phyloP scores from a whole-genome alignment of 1,140 invertebrate genomes.

The Heliothis virescens region DNA sequence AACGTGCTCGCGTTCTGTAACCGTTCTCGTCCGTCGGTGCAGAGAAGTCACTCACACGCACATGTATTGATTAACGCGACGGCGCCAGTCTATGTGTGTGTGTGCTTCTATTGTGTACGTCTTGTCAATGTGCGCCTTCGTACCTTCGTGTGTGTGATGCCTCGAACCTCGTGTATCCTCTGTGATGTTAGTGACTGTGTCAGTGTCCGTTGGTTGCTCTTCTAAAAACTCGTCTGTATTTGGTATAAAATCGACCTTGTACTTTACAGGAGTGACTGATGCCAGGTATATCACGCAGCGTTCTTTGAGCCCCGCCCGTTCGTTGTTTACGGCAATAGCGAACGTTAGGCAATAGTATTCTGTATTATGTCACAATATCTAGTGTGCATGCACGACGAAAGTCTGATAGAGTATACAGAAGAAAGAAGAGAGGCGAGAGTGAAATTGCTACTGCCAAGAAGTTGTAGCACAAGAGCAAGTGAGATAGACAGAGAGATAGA shows the following conservation, averaged over 20 bases:
- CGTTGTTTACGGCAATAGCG: slow-evolving; percentile 76
- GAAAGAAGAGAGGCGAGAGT: slow-evolving; percentile 80
- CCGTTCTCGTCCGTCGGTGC: slow-evolving; percentile 65
- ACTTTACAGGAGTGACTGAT: slow-evolving; percentile 65
- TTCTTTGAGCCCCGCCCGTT: slow-evolving; percentile 75
- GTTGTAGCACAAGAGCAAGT: slow-evolving; percentile 82
- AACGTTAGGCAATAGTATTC: slow-evolving; percentile 79
- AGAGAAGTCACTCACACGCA: slow-evolving; percentile 85
- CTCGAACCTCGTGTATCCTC: slow-evolving; percentile 79
- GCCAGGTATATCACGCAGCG: slow-evolving; percentile 72
- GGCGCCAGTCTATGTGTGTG: slow-evolving; percentile 79
- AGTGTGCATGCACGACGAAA: slow-evolving; percentile 86
- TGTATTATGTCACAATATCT: slow-evolving; percentile 85
- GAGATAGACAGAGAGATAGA: slow-evolving; percentile 82
- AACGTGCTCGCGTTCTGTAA: slow-evolving; percentile 54
- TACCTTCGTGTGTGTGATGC: slow-evolving; percentile 72
- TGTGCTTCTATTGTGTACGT: slow-evolving; percentile 79
- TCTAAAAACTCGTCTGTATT: slow-evolving; percentile 67
- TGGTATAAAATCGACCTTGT: slow-evolving; percentile 67
- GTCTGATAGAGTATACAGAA: slow-evolving; percentile 83
- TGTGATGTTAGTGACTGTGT: slow-evolving; percentile 82
- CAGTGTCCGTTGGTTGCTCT: slow-evolving; percentile 74
- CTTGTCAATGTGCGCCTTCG: slow-evolving; percentile 67
- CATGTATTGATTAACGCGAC: slow-evolving; percentile 87
- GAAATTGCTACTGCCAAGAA: slow-evolving; percentile 83